phyloP scores from a whole-genome alignment of 2,113 vertebrate genomes.

The Aythya baeri region DNA sequence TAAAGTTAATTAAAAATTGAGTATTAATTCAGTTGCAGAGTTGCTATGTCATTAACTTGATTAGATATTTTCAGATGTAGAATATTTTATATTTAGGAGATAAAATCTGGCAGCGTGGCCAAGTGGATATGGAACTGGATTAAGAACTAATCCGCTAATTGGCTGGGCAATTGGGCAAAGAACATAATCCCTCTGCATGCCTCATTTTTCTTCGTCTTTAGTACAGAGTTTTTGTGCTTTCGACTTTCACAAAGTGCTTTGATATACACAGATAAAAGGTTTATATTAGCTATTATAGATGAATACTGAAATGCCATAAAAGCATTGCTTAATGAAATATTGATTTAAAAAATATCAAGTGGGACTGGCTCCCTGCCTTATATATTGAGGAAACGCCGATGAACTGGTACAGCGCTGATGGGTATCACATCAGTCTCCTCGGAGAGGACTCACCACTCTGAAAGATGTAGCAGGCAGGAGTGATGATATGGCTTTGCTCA shows the following conservation, averaged over 20 bases:
- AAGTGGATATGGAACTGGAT: slow-evolving; percentile 36
- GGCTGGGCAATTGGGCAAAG: slow-evolving; percentile 39
- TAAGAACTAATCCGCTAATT: slow-evolving; percentile 51
- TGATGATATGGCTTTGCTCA: not conserved
- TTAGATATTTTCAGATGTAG: slow-evolving; percentile 41
- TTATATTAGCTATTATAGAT: slow-evolving; percentile 51
- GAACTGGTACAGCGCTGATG: not conserved
- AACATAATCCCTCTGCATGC: slow-evolving; percentile 36
- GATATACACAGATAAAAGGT: slow-evolving; percentile 59
- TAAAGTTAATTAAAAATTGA: slow-evolving; percentile 38
- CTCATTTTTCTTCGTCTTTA: slow-evolving; percentile 24
- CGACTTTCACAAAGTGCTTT: slow-evolving; percentile 47
- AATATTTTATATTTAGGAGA: slow-evolving; percentile 49
- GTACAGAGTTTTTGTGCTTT: slow-evolving; percentile 22
- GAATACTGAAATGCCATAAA: slow-evolving; percentile 56
- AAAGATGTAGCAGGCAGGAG: not conserved
- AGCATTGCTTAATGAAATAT: slow-evolving; percentile 55
- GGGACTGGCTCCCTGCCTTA: not conserved
- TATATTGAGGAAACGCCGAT: not conserved
- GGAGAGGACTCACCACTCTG: not conserved
- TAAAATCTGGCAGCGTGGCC: slow-evolving; percentile 30
- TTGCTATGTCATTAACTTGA: slow-evolving; percentile 30
- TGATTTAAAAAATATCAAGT: slow-evolving; percentile 56
- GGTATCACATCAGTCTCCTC: not conserved
- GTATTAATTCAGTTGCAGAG: slow-evolving; percentile 21